These are phyloP conservation scores for Poeciliopsis infans DNA, from an alignment of 2,797 vertebrate genomes.

Conservation along the genomic window DNA sequence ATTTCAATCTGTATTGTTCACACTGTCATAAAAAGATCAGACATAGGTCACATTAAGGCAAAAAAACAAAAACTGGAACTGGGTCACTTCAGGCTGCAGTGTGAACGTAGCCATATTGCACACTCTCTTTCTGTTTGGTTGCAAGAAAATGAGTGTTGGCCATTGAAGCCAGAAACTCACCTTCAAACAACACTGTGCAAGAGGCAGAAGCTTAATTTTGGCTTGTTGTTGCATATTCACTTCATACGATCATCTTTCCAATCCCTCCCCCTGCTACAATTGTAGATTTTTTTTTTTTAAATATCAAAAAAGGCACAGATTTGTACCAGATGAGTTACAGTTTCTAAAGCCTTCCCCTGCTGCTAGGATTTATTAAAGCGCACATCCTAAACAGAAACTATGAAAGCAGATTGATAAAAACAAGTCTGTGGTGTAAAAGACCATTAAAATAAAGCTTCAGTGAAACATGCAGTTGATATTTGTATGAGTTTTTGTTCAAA, in stretches of 20 bases:
- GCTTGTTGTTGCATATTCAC: slow-evolving; percentile 63
- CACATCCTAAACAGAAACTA: slow-evolving; percentile 55
- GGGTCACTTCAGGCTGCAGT: no score
- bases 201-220: slow-evolving; percentile 49
- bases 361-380: slow-evolving; percentile 53
- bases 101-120: slow-evolving; percentile 62
- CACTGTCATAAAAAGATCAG: no score
- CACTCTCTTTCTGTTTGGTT: slow-evolving; percentile 43
- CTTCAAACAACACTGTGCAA: slow-evolving; percentile 40
- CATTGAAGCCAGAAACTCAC: slow-evolving; percentile 23
- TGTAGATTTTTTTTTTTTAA: slow-evolving; percentile 34
- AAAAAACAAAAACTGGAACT: no score
- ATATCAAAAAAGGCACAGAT: slow-evolving; percentile 63
- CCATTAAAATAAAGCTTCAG: slow-evolving; percentile 51
- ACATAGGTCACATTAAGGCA: no score
- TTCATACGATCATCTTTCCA: slow-evolving; percentile 29
- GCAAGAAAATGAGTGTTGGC: slow-evolving; percentile 26
- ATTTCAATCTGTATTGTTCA: no score
- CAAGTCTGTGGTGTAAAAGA: slow-evolving; percentile 15
- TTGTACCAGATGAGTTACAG: slow-evolving; percentile 27
- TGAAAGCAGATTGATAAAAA: slow-evolving; percentile 34
- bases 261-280: slow-evolving; percentile 42
- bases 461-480: slow-evolving; percentile 6
- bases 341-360: slow-evolving; percentile 44
- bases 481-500: slow-evolving; percentile 5